Conservation (phyloP, 1,140 invertebrate species). For the Drosophila lini region DNA sequence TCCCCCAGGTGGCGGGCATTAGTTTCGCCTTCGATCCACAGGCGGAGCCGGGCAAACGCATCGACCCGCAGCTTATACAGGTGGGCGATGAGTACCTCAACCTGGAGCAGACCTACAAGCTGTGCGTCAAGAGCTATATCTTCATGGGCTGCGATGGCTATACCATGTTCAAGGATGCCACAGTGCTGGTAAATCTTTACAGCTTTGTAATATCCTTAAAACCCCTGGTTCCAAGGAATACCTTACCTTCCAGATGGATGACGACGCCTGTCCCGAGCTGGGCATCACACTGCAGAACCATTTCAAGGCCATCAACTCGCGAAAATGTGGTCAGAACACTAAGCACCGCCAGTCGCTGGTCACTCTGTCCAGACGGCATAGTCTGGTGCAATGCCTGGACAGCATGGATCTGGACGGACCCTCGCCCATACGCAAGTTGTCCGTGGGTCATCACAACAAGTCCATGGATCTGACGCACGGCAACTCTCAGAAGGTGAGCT, state of each 20-base stretch:
- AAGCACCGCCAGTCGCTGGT: constrained; percentile 93
- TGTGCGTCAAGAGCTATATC: constrained; percentile 93
- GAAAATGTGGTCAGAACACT: constrained; percentile 89
- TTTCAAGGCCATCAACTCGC: constrained; percentile 93
- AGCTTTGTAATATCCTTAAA: neutral
- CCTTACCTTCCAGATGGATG: constrained; percentile 87
- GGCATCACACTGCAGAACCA: constrained; percentile 94
- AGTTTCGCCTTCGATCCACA: constrained; percentile 93
- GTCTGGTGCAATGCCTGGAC: constrained; percentile 90
- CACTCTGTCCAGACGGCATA: constrained; percentile 90
- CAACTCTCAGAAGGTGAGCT: constrained; percentile 73
- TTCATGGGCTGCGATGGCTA: constrained; percentile 93
- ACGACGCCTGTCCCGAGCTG: constrained; percentile 93
- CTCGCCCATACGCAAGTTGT: constrained; percentile 86
- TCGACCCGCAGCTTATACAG: constrained; percentile 90
- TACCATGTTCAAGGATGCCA: constrained; percentile 89
- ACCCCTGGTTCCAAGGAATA: neutral
- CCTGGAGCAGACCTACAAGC: constrained; percentile 89
- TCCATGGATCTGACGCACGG: constrained; percentile 72
- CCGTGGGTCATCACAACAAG: constrained; percentile 71
- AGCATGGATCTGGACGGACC: constrained; percentile 88
- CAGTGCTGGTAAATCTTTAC: constrained; percentile 87
- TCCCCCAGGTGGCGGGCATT: constrained; percentile 91
- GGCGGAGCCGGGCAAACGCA: constrained; percentile 88
- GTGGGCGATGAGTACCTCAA: constrained; percentile 94